These are phyloP conservation scores for Copidosoma aretas DNA, from an alignment of 2,888 invertebrate genomes.

Conservation along the genomic window DNA sequence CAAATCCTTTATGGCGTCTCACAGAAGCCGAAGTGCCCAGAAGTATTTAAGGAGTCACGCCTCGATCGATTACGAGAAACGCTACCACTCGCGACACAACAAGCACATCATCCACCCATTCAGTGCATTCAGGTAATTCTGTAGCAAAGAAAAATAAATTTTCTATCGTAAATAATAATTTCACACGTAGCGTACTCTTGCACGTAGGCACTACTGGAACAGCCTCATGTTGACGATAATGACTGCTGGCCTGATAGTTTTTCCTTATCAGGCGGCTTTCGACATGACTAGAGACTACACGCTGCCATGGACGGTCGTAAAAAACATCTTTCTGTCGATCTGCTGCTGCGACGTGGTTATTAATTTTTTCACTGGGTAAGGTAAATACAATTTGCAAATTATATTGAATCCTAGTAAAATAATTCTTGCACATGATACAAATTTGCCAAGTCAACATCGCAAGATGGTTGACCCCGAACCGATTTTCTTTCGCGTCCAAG, in stretches of 20 bases:
- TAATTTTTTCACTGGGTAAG: slow-evolving; percentile 59
- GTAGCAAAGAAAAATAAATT: neutral
- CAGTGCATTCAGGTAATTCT: slow-evolving; percentile 54
- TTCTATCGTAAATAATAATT: slow-evolving; percentile 2
- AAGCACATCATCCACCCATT: slow-evolving; percentile 56
- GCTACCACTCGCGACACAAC: slow-evolving; percentile 51
- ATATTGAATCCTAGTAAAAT: too few relatives aligned
- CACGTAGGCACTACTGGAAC: slow-evolving; percentile 57
- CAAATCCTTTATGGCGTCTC: slow-evolving; percentile 52
- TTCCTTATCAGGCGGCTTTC: slow-evolving; percentile 57
- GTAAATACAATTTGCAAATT: neutral
- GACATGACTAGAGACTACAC: slow-evolving; percentile 41
- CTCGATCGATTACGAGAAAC: slow-evolving; percentile 53
- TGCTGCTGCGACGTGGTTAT: slow-evolving; percentile 56
- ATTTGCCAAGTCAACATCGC: too few relatives aligned
- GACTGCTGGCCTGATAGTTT: slow-evolving; percentile 47
- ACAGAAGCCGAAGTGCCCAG: slow-evolving; percentile 52
- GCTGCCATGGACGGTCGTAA: slow-evolving; percentile 46
- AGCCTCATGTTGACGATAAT: slow-evolving; percentile 54
- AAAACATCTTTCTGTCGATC: slow-evolving; percentile 51
- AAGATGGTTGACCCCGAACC: too few relatives aligned
- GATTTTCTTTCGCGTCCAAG: slow-evolving; percentile 45
- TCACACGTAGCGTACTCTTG: neutral
- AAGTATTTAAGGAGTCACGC: slow-evolving; percentile 56
- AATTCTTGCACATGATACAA: too few relatives aligned